Percentiles rank a stretch among this genome's conserved stretches.
phyloP scores from a whole-genome alignment of 2,113 vertebrate species.

The Chlamydotis undulata region DNA sequence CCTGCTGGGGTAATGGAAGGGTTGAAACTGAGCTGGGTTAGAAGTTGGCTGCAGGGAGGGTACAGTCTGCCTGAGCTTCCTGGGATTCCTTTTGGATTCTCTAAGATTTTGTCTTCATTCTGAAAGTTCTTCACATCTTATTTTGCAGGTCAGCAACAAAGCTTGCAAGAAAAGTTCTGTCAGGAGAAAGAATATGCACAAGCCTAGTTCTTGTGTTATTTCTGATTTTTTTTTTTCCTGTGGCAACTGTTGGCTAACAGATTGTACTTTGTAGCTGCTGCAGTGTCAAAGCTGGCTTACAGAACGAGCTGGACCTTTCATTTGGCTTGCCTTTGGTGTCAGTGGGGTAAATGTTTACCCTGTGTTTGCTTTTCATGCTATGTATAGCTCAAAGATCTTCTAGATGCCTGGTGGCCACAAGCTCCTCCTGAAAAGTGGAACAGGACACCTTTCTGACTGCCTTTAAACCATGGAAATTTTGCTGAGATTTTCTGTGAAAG shows the following conservation, averaged over 20 bases:
- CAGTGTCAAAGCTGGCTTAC: background rate
- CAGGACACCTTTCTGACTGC: slow-evolving; percentile 25
- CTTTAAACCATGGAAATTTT: background rate
- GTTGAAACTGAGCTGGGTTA: background rate
- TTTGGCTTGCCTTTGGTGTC: background rate
- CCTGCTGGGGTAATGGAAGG: background rate
- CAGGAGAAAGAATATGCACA: background rate
- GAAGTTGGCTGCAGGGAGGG: background rate
- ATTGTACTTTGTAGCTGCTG: background rate
- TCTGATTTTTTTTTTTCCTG: background rate
- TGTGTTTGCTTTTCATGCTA: background rate
- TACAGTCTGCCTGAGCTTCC: background rate
- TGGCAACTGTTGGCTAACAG: background rate
- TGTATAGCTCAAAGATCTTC: background rate
- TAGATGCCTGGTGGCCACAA: background rate
- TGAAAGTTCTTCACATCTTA: background rate
- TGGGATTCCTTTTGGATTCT: background rate
- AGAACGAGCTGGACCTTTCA: background rate
- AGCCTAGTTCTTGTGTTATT: background rate
- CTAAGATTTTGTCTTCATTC: background rate
- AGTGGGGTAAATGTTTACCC: background rate
- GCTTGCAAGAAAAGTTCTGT: background rate
- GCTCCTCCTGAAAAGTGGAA: slow-evolving; percentile 7
- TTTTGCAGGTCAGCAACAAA: background rate
- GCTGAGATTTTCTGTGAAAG: background rate